Evolutionary conservation across 2,797 vertebrate species (phyloP).

Genomic region (Amblyraja radiata): DNA sequence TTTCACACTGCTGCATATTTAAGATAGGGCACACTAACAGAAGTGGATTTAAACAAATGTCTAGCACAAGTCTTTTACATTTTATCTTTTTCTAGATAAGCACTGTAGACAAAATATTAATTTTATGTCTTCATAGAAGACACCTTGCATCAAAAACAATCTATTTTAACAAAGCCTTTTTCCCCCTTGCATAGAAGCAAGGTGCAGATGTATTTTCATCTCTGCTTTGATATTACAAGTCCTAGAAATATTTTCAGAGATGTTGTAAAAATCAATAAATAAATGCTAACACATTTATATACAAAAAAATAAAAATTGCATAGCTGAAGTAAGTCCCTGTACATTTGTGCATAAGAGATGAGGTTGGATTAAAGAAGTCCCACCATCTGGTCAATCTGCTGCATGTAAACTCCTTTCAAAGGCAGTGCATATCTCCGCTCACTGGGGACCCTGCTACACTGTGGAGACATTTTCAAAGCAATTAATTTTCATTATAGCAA

Average conservation of each 20-base stretch:
- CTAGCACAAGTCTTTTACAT: neutral
- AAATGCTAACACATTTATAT: slow-evolving; percentile 18
- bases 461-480: slow-evolving; percentile 34
- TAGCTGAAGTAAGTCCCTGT: slow-evolving; percentile 30
- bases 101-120: neutral
- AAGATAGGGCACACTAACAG: neutral
- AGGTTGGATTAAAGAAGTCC: slow-evolving; percentile 70
- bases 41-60: slow-evolving; percentile 15
- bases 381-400: slow-evolving; percentile 96
- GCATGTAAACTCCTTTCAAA: slow-evolving; percentile 94
- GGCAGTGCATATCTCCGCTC: slow-evolving; percentile 82
- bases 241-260: neutral
- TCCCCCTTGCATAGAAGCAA: neutral
- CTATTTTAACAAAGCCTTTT: neutral
- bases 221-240: slow-evolving; percentile 1
- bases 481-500: neutral
- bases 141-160: neutral
- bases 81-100: neutral
- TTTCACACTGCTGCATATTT: neutral
- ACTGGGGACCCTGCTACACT: slow-evolving; percentile 88
- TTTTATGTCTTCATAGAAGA: slow-evolving; percentile 26
- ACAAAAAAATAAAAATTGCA: slow-evolving; percentile 27
- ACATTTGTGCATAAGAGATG: neutral
- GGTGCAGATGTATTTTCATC: neutral
- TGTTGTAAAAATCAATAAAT: slow-evolving; percentile 34